These are phyloP conservation scores for Spheniscus humboldti DNA, from an alignment of 2,797 vertebrate species.

Conservation along the genomic window DNA sequence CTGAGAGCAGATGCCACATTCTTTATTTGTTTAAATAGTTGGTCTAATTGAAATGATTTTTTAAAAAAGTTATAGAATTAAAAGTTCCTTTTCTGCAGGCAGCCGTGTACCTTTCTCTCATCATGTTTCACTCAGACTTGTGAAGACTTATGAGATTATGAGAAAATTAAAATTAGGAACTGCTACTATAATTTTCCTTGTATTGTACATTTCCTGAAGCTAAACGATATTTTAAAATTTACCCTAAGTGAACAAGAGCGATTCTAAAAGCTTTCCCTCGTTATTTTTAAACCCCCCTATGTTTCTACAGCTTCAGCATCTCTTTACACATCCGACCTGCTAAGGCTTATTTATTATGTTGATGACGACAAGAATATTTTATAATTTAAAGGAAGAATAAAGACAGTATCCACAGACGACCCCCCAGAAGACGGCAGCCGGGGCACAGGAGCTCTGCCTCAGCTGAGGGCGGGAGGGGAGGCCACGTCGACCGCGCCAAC, in stretches of 20 bases:
- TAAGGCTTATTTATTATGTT: not conserved
- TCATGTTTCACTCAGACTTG: not conserved
- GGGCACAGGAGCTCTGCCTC: not conserved
- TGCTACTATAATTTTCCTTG: not conserved
- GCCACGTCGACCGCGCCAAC: not conserved
- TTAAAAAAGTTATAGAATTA: not conserved
- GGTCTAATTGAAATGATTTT: not conserved
- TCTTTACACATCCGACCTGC: not conserved
- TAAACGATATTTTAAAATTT: not conserved
- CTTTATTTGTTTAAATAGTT: not conserved
- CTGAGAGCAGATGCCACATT: not conserved
- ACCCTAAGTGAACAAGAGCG: not conserved
- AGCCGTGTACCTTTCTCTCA: not conserved
- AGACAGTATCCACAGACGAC: rapidly evolving
- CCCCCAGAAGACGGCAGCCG: rapidly evolving
- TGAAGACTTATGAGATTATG: rapidly evolving
- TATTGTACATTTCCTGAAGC: not conserved
- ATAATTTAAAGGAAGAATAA: not conserved
- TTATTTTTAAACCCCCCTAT: not conserved
- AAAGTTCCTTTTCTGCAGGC: not conserved
- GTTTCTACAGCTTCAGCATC: not conserved
- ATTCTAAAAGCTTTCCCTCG: not conserved
- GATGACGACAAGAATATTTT: not conserved
- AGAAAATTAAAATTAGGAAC: not conserved
- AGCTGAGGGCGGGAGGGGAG: not conserved